Conservation (phyloP, 2,797 vertebrate species). For the Gymnocypris eckloni region DNA sequence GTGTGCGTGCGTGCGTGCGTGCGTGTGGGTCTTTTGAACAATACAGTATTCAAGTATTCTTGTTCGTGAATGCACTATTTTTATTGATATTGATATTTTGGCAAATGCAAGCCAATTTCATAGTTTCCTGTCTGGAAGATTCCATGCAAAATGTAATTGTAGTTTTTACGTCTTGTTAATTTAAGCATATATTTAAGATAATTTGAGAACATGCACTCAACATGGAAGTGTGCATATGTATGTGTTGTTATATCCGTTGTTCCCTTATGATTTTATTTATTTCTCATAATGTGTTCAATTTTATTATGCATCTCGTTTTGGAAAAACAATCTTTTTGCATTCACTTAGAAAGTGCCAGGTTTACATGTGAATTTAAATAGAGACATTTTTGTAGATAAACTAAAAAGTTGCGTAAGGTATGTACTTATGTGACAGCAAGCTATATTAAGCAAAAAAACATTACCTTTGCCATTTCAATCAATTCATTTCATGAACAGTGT, state of each 20-base stretch:
- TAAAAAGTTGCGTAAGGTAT: slow-evolving; percentile 62
- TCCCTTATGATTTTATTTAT: slow-evolving; percentile 5
- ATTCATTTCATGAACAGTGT: slow-evolving; percentile 13
- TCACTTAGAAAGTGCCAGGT: slow-evolving; percentile 59
- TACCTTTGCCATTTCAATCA: slow-evolving; percentile 54
- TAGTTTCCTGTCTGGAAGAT: not conserved
- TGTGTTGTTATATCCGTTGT: not conserved
- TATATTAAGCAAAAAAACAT: slow-evolving; percentile 66
- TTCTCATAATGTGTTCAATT: not conserved
- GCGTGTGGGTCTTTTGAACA: not conserved
- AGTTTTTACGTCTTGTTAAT: not conserved
- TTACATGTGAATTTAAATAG: slow-evolving; percentile 58
- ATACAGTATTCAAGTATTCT: slow-evolving; percentile 29
- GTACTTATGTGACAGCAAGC: slow-evolving; percentile 66
- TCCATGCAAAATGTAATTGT: not conserved
- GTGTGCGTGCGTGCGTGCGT: no score
- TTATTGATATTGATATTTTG: slow-evolving; percentile 25
- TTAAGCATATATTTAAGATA: not conserved
- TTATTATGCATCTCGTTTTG: slow-evolving; percentile 13
- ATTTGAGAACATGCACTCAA: slow-evolving; percentile 9
- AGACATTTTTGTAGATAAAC: slow-evolving; percentile 53
- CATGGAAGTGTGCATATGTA: not conserved
- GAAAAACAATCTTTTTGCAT: slow-evolving; percentile 41
- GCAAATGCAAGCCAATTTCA: slow-evolving; percentile 7
- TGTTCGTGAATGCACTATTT: slow-evolving; percentile 40